Percentiles rank a stretch among this genome's conserved stretches.
These are phyloP conservation scores for Ferdinandea cuprea DNA, from an alignment of 2,888 invertebrate genomes.

Conservation along the genomic window DNA sequence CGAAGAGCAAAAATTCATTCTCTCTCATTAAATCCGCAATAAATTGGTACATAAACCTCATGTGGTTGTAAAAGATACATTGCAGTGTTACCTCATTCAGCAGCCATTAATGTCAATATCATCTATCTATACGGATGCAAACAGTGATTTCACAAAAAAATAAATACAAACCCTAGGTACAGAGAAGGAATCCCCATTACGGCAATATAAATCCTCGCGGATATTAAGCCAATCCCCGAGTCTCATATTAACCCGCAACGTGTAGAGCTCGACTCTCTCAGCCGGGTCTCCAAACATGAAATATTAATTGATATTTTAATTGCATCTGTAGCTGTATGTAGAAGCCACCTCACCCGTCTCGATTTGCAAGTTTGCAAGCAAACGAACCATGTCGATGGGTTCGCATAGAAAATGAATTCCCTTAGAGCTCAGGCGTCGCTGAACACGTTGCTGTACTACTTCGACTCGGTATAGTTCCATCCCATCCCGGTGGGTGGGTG, in stretches of 20 bases:
- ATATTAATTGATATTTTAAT: slow-evolving; percentile 74
- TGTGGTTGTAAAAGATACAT: no score
- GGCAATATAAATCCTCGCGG: slow-evolving; percentile 42
- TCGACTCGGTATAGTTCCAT: slow-evolving; percentile 29
- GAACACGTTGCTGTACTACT: slow-evolving; percentile 27
- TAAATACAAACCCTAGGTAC: neutral
- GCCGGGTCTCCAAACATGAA: slow-evolving; percentile 68
- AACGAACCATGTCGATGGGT: slow-evolving; percentile 57
- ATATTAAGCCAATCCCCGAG: slow-evolving; percentile 51
- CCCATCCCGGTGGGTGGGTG: slow-evolving; percentile 21
- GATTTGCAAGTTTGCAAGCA: no score
- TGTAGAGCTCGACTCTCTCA: slow-evolving; percentile 25
- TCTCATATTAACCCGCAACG: slow-evolving; percentile 51
- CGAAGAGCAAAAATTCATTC: no score
- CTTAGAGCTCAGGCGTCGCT: slow-evolving; percentile 37
- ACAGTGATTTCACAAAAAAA: neutral
- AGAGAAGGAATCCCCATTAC: slow-evolving; percentile 25
- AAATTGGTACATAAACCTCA: no score
- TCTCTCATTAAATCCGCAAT: no score
- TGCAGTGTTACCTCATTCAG: no score
- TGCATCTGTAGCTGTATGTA: slow-evolving; percentile 55
- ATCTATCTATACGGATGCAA: no score
- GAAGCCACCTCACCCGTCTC: slow-evolving; percentile 14
- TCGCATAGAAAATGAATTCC: slow-evolving; percentile 67
- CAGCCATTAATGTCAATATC: no score